Percentiles rank a stretch among this genome's conserved stretches.
These are phyloP conservation scores for Apodemia zela DNA, from an alignment of 2,888 invertebrate genomes.

Conservation along the genomic window DNA sequence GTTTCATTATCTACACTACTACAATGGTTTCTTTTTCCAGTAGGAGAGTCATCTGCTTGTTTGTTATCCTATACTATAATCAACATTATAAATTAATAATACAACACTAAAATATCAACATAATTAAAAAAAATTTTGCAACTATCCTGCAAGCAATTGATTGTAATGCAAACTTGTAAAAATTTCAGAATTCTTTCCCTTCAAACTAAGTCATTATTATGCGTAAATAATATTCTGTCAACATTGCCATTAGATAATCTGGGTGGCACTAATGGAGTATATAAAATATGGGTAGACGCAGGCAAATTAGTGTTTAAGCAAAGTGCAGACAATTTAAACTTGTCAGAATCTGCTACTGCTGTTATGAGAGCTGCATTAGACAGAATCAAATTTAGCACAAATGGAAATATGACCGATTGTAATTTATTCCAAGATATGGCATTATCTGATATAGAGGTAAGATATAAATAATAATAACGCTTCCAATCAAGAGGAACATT, in stretches of 20 bases:
- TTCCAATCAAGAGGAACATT: too few relatives aligned
- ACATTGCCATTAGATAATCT: slow-evolving; percentile 81
- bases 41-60: too few relatives aligned
- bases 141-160: neutral
- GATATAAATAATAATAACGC: neutral
- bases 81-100: too few relatives aligned
- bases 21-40: too few relatives aligned
- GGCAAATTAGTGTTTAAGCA: slow-evolving; percentile 82
- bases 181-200: slow-evolving; percentile 73
- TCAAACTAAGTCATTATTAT: slow-evolving; percentile 83
- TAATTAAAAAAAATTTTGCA: neutral
- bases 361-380: slow-evolving; percentile 87
- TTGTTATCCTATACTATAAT: too few relatives aligned
- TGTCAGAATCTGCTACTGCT: slow-evolving; percentile 86
- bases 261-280: slow-evolving; percentile 82
- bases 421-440: slow-evolving; percentile 78
- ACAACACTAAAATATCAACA: too few relatives aligned
- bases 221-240: slow-evolving; percentile 85
- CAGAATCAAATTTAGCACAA: slow-evolving; percentile 78
- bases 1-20: too few relatives aligned
- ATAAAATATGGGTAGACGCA: slow-evolving; percentile 84
- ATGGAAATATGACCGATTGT: slow-evolving; percentile 46
- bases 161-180: neutral
- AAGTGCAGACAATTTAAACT: slow-evolving; percentile 64
- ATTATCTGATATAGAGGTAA: slow-evolving; percentile 78